Conservation (phyloP, 2,113 vertebrate genomes). For the Gymnocephalus cernua region DNA sequence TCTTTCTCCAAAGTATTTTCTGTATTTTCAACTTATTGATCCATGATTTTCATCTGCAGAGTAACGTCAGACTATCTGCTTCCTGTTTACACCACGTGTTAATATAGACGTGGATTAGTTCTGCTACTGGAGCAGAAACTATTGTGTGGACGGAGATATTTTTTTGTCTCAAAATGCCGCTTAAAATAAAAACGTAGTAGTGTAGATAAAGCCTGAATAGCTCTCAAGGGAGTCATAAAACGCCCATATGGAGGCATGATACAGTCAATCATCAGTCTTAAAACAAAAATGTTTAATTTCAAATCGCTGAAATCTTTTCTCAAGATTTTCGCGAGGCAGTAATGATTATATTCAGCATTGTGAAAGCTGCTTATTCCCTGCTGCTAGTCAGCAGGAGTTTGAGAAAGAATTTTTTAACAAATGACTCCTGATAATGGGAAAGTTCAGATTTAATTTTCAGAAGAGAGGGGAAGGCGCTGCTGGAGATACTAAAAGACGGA, state of each 20-base stretch:
- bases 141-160: too few species aligned
- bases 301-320: conserved; percentile 6
- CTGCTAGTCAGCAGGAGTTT: conserved; percentile 30
- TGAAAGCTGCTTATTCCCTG: conserved; percentile 43
- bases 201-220: background rate
- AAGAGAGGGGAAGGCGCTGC: conserved; percentile 4
- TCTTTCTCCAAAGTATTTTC: too few species aligned
- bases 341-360: conserved; percentile 38
- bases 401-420: conserved; percentile 54
- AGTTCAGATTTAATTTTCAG: conserved; percentile 43
- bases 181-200: too few species aligned
- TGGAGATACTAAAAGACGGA: conserved; percentile 28
- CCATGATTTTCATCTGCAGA: too few species aligned
- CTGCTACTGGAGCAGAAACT: too few species aligned
- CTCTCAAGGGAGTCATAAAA: conserved; percentile 9
- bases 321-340: conserved; percentile 7
- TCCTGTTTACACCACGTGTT: too few species aligned
- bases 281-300: conserved; percentile 12
- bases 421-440: conserved; percentile 35
- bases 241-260: background rate
- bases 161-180: too few species aligned
- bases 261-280: background rate
- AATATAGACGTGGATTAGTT: too few species aligned
- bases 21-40: too few species aligned
- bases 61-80: too few species aligned